Evolutionary conservation across 2,797 vertebrate genomes (phyloP).

Genomic region (Sebastes glaucus): DNA sequence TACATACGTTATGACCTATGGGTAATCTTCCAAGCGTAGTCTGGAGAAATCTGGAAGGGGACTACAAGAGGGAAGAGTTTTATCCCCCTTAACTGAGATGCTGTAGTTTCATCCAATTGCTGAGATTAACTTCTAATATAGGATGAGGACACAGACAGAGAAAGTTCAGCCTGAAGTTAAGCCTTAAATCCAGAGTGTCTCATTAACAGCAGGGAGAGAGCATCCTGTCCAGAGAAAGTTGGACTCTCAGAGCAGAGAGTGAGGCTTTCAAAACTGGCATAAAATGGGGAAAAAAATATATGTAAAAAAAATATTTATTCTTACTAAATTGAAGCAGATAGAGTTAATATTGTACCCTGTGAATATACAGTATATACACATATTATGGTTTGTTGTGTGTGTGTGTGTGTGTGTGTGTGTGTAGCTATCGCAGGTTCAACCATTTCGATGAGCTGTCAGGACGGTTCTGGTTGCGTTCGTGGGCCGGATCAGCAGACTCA

Average conservation of each 20-base stretch:
- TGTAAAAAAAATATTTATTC: not conserved
- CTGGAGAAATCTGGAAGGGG: not conserved
- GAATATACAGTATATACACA: not conserved
- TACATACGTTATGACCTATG: not conserved
- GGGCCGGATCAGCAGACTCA: constrained; percentile 86
- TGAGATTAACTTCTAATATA: not conserved
- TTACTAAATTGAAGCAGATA: not conserved
- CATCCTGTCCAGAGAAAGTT: not conserved
- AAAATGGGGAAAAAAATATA: not conserved
- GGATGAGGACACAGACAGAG: not conserved
- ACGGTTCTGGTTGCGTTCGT: constrained; percentile 87
- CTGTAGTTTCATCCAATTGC: not conserved
- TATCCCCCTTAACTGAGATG: not conserved
- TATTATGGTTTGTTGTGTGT: constrained; percentile 10
- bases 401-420: not conserved
- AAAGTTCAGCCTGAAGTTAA: not conserved
- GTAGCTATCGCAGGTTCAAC: constrained; percentile 91
- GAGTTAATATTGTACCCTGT: not conserved
- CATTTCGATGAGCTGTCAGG: constrained; percentile 91
- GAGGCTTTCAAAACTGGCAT: not conserved
- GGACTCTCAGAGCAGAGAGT: not conserved
- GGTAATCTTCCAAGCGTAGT: not conserved
- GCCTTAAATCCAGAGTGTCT: constrained; percentile 9
- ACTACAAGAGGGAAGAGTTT: not conserved
- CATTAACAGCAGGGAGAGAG: not conserved